These are phyloP conservation scores for Caenorhabditis angaria DNA, from an alignment of 2,888 invertebrate genomes.

Conservation along the genomic window DNA sequence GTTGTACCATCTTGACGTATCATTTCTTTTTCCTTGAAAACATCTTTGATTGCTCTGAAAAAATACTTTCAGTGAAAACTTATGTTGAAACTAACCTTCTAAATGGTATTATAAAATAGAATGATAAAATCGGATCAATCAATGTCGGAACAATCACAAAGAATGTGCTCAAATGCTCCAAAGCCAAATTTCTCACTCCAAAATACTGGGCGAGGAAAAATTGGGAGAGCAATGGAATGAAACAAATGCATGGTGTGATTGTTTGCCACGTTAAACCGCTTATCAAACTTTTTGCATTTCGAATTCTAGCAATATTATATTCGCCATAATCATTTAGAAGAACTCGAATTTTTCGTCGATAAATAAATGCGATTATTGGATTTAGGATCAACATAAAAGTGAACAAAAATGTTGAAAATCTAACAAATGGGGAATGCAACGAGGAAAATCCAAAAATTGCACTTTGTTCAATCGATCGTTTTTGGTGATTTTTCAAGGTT, in stretches of 20 bases:
- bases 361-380: conserved; percentile 27
- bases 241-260: conserved; percentile 30
- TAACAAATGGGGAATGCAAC: conserved; percentile 19
- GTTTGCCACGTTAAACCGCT: conserved; percentile 35
- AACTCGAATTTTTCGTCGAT: conserved; percentile 31
- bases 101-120: conserved; percentile 36
- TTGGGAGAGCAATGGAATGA: conserved; percentile 28
- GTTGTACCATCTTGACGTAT: not conserved
- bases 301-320: conserved; percentile 28
- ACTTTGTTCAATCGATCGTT: conserved; percentile 12
- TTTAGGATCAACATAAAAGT: conserved; percentile 23
- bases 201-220: conserved; percentile 40
- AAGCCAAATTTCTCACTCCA: conserved; percentile 14
- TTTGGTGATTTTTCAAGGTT: conserved; percentile 16
- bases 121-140: conserved; percentile 31
- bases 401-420: conserved; percentile 31
- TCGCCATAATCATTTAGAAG: conserved; percentile 28
- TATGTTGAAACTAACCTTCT: conserved; percentile 15
- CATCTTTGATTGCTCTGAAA: not conserved
- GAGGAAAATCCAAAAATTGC: conserved; percentile 32
- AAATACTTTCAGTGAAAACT: no score
- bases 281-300: conserved; percentile 38
- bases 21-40: not conserved
- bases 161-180: conserved; percentile 37
- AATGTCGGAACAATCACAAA: conserved; percentile 32